Base-by-base conservation (phyloP, 2,797 vertebrate species). In the Semaprochilodus insignis region DNA sequence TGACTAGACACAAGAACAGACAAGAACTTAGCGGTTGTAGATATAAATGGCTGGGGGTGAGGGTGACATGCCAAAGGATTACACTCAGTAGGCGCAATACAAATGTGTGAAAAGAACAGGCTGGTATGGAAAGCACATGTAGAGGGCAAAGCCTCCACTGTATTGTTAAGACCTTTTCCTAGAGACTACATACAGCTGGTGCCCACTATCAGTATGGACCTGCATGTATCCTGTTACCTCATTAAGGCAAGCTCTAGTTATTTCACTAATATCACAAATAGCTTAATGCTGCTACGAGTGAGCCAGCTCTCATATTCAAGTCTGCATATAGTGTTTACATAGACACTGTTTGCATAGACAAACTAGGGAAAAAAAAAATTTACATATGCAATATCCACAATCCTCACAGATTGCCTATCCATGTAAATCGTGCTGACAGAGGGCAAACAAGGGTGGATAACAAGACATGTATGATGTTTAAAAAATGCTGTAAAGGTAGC, bases 331-430 rank as follows among this genome's bases (percentile, higher is more conserved):
- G 15, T 36, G 17, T 36, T 67, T 21, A 40, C 17, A 21, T 31
- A 34, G 25, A 65, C n/a, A 13, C 13, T n/a, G 66, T 48, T 15
- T 23, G 40, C 6, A 40, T 2, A 48, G 69, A 71, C 13, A 23
- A 36, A 70, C 36, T 2, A 44, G 11, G 40, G 14, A 60, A 59
- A 19, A 31, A 40, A 34, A 25, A 23, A 74, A 74, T 40, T n/a
- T 59, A 74, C 55, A 74, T 74, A 16, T 74, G 54, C 54, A 74
- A 4, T n/a, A 27, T 36, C 52, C 25, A 57, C 52, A 74, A 36
- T 74, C 55, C 17, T 40, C 31, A 34, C 6, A 17, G 15, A n/a
- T 60, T 59, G 31, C 34, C 21, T 59, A 40, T 44, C 19, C 1
- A 55, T 73, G 51, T 17, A 55, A 52, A 55, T 31, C 31, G 48